Percentiles rank a stretch among this genome's conserved stretches.
Conservation (phyloP, 2,888 invertebrate species). For the Phasia obesa region DNA sequence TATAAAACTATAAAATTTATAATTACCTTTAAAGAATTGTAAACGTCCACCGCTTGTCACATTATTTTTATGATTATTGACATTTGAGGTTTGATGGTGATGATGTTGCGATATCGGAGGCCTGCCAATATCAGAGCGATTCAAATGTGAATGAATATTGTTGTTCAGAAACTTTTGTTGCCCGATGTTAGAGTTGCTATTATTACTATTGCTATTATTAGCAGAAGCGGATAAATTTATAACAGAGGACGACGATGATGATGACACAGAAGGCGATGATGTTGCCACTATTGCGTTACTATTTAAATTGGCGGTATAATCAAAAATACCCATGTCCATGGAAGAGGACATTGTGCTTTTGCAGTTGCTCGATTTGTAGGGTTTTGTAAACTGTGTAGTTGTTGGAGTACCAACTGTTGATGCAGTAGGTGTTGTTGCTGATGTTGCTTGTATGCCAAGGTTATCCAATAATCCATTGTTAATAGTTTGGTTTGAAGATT, state of each 20-base stretch:
- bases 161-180: slow-evolving; percentile 65
- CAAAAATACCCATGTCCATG: slow-evolving; percentile 75
- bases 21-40: slow-evolving; percentile 82
- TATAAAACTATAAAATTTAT: not conserved
- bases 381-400: slow-evolving; percentile 69
- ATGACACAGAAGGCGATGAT: slow-evolving; percentile 57
- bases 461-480: slow-evolving; percentile 68
- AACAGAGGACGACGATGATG: slow-evolving; percentile 36
- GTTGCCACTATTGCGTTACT: slow-evolving; percentile 43
- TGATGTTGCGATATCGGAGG: slow-evolving; percentile 76
- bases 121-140: slow-evolving; percentile 78
- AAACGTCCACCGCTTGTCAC: slow-evolving; percentile 77
- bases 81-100: slow-evolving; percentile 54
- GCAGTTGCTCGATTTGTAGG: slow-evolving; percentile 64
- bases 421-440: slow-evolving; percentile 50
- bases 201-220: slow-evolving; percentile 66
- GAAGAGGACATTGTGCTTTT: slow-evolving; percentile 59
- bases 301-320: slow-evolving; percentile 74
- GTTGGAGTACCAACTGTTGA: slow-evolving; percentile 72
- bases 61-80: slow-evolving; percentile 51
- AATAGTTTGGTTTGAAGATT: slow-evolving; percentile 49
- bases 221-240: slow-evolving; percentile 65
- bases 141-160: slow-evolving; percentile 64
- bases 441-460: slow-evolving; percentile 50
- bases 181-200: slow-evolving; percentile 63